Evolutionary conservation across 2,113 vertebrate species (phyloP).

Genomic region (Gnathonemus longibarbis): DNA sequence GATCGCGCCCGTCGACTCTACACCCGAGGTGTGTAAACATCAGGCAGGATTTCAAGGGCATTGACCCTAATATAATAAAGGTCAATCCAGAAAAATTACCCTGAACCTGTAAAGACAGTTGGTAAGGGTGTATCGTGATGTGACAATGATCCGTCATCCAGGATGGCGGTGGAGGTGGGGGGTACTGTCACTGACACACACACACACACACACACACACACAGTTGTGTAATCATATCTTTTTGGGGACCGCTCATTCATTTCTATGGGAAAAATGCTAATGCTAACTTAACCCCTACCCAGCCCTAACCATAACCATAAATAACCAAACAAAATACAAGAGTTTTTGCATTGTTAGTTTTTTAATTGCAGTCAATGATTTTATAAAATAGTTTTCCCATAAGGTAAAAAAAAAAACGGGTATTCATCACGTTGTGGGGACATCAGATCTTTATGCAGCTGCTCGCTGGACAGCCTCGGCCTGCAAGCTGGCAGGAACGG

Average conservation of each 20-base stretch:
- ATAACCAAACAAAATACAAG: too few relatives aligned
- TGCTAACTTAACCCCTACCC: too few relatives aligned
- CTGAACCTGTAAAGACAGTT: not conserved
- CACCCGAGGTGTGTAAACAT: not conserved
- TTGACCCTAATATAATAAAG: not conserved
- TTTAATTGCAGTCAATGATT: too few relatives aligned
- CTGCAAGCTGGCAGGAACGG: not conserved
- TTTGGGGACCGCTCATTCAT: too few relatives aligned
- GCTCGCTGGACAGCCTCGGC: not conserved
- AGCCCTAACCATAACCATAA: too few relatives aligned
- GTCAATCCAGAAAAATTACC: not conserved
- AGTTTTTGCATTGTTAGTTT: too few relatives aligned
- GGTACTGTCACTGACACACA: not conserved
- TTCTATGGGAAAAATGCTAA: too few relatives aligned
- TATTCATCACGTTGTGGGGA: too few relatives aligned
- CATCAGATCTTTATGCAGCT: not conserved
- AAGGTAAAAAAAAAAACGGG: too few relatives aligned
- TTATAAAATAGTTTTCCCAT: too few relatives aligned
- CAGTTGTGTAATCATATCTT: too few relatives aligned
- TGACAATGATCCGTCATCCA: not conserved
- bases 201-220: not conserved
- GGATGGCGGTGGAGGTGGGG: not conserved
- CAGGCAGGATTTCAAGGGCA: not conserved
- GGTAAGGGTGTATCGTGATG: not conserved
- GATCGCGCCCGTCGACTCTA: not conserved